phyloP scores from a whole-genome alignment of 2,888 invertebrate species.

The Dicycla oo region DNA sequence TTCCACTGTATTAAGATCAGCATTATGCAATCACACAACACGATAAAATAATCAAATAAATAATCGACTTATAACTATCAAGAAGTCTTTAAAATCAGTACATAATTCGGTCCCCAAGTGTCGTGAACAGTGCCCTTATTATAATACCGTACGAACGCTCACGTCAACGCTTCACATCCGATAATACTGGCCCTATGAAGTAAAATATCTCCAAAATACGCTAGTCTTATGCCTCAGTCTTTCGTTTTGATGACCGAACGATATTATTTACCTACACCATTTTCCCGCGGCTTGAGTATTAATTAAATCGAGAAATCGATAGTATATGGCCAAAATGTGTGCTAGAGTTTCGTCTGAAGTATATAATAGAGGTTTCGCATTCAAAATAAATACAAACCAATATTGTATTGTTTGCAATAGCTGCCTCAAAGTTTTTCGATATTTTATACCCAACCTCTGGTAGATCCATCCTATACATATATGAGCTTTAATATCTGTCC shows the following conservation, averaged over 20 bases:
- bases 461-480: neutral
- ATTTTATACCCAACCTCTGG: conserved; percentile 17
- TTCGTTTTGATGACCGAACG: conserved; percentile 54
- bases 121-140: conserved; percentile 37
- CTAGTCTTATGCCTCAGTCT: conserved; percentile 76
- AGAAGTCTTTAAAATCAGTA: conserved; percentile 49
- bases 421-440: conserved; percentile 28
- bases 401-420: neutral
- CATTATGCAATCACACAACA: conserved; percentile 1
- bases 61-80: conserved; percentile 36
- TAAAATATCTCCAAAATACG: conserved; percentile 65
- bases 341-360: neutral
- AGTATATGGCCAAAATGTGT: neutral
- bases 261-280: conserved; percentile 39
- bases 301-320: neutral
- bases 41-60: conserved; percentile 20
- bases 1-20: neutral
- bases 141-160: conserved; percentile 26
- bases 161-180: conserved; percentile 6
- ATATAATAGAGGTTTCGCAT: neutral
- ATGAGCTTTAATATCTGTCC: neutral
- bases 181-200: conserved; percentile 56
- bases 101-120: conserved; percentile 19
- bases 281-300: conserved; percentile 47
- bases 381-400: conserved; percentile 2